These are phyloP conservation scores for Melitaea cinxia DNA, from an alignment of 1,140 invertebrate genomes.

Conservation along the genomic window DNA sequence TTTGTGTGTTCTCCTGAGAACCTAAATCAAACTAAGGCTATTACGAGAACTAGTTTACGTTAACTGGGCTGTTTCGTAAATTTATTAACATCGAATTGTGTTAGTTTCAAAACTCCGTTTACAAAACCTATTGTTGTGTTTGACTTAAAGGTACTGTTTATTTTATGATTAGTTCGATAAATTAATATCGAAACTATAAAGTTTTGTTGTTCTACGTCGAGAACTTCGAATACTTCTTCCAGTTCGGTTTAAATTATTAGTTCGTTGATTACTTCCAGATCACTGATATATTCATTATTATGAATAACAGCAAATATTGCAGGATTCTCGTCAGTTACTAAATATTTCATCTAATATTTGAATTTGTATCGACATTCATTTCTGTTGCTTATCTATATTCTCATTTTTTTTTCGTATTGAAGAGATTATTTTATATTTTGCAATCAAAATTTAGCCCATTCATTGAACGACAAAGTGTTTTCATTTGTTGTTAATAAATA, in stretches of 20 bases:
- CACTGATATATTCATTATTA: background rate
- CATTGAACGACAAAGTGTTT: too few species aligned
- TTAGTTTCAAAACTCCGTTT: constrained; percentile 29
- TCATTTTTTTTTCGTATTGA: too few species aligned
- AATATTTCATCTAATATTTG: too few species aligned
- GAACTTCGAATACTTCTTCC: background rate
- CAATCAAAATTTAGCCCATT: too few species aligned
- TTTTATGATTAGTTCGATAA: constrained; percentile 1
- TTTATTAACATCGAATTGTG: constrained; percentile 36
- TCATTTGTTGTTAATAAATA: too few species aligned
- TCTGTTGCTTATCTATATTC: too few species aligned
- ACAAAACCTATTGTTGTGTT: constrained; percentile 28
- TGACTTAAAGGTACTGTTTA: constrained; percentile 3
- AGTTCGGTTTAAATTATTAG: background rate
- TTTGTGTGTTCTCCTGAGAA: constrained; percentile 24
- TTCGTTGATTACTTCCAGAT: background rate
- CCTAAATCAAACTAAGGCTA: constrained; percentile 37
- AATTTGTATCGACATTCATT: too few species aligned
- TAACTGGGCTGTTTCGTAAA: constrained; percentile 32
- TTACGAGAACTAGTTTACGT: constrained; percentile 31
- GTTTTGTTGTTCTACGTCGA: background rate
- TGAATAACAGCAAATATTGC: too few species aligned
- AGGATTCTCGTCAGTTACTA: too few species aligned
- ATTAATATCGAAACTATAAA: constrained; percentile 1
- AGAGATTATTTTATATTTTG: too few species aligned